Evolutionary conservation across 2,113 vertebrate species (phyloP).

Genomic region (Acanthisitta chloris): DNA sequence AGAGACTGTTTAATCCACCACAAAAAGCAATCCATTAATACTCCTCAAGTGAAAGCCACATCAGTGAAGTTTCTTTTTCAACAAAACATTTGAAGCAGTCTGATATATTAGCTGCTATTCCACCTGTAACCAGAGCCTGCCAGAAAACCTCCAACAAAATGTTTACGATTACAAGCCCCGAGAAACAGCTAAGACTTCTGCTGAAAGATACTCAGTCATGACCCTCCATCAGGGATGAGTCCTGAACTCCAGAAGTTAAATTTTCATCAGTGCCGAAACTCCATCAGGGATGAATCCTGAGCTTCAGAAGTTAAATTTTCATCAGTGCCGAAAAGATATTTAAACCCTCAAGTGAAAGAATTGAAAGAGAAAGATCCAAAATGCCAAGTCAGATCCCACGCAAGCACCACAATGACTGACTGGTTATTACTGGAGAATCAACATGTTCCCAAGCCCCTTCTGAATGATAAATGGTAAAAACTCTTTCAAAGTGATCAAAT

Average conservation of each 20-base stretch:
- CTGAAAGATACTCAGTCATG: neutral
- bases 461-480: neutral
- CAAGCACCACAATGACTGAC: neutral
- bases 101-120: neutral
- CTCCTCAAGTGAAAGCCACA: neutral
- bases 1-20: neutral
- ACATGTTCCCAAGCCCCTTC: neutral
- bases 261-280: neutral
- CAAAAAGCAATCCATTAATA: neutral
- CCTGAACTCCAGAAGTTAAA: neutral
- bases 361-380: neutral
- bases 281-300: neutral
- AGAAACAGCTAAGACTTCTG: neutral
- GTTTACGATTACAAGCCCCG: too few species aligned
- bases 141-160: too few species aligned
- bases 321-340: neutral
- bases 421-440: neutral
- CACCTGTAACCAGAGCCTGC: neutral
- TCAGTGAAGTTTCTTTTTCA: neutral
- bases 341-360: neutral
- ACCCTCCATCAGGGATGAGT: neutral
- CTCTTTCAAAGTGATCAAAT: neutral
- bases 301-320: neutral
- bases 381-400: neutral
- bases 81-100: neutral